phyloP scores from a whole-genome alignment of 2,113 vertebrate genomes.

The Sphaerodactylus townsendi region DNA sequence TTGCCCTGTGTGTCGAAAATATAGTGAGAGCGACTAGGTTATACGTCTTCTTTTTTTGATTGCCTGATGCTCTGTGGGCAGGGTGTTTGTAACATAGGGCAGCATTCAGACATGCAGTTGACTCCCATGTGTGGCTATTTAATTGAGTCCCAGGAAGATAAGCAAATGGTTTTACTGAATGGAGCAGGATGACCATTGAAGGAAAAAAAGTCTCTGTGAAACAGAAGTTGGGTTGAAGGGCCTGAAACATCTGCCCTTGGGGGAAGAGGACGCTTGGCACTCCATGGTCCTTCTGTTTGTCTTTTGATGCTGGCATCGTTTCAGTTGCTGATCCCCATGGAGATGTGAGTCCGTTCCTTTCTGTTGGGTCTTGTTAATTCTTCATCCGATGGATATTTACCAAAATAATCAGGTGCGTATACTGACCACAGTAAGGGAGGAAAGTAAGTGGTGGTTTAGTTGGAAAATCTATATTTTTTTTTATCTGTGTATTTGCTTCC shows the following conservation, averaged over 20 bases:
- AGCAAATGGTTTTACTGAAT: not conserved
- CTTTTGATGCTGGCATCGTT: not conserved
- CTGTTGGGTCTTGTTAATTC: not conserved
- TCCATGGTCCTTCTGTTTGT: not conserved
- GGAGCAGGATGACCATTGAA: not conserved
- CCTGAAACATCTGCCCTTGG: not conserved
- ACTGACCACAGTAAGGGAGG: not conserved
- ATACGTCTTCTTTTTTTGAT: not conserved
- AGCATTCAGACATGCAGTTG: not conserved
- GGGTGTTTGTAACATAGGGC: not conserved
- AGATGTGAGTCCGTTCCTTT: not conserved
- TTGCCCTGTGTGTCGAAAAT: not conserved
- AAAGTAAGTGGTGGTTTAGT: not conserved
- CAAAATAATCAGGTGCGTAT: slow-evolving; percentile 67
- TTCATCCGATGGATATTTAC: not conserved
- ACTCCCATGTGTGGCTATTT: not conserved
- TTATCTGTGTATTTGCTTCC: not conserved
- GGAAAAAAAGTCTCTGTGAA: not conserved
- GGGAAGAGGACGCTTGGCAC: not conserved
- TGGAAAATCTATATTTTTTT: not conserved
- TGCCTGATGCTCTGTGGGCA: not conserved
- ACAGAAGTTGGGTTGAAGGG: not conserved
- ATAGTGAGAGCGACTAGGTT: not conserved
- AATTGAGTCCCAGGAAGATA: not conserved
- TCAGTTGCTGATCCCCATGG: not conserved